Conservation (phyloP, 2,888 invertebrate genomes). For the Drosophila atroscutellata region DNA sequence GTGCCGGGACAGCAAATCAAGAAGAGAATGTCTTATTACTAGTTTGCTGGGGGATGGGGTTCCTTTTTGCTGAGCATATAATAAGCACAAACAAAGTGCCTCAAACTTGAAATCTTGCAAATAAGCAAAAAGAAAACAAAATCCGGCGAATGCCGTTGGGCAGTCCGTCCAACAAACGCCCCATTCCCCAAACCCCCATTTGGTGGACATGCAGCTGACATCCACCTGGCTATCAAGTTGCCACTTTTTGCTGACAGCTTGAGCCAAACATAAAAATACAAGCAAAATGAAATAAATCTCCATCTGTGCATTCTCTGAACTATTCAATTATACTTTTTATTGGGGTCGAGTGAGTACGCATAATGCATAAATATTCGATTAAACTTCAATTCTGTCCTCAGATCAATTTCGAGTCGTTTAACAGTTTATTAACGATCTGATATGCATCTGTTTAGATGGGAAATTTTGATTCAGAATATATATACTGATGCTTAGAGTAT, state of each 20-base stretch:
- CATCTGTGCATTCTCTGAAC: neutral
- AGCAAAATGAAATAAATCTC: neutral
- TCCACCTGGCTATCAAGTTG: constrained; percentile 42
- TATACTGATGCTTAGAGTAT: neutral
- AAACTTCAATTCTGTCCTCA: too few relatives aligned
- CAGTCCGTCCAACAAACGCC: neutral
- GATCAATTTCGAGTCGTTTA: neutral
- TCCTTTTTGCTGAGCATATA: constrained; percentile 29
- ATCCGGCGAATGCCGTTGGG: constrained; percentile 46
- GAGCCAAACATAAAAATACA: constrained; percentile 3
- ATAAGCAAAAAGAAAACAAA: constrained; percentile 32
- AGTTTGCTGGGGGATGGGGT: constrained; percentile 8
- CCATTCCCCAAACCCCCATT: neutral
- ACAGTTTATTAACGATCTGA: neutral
- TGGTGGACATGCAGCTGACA: constrained; percentile 41
- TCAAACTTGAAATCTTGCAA: constrained; percentile 41
- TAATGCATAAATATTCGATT: neutral
- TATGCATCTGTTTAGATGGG: neutral
- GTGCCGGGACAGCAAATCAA: constrained; percentile 46
- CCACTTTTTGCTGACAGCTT: constrained; percentile 18
- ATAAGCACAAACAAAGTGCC: constrained; percentile 35
- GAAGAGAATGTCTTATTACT: constrained; percentile 46
- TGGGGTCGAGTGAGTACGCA: neutral
- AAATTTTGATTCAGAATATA: neutral
- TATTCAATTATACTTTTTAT: neutral